Percentiles rank a stretch among this genome's conserved stretches.
phyloP scores from a whole-genome alignment of 2,113 vertebrate genomes.

The Setophaga petechia region DNA sequence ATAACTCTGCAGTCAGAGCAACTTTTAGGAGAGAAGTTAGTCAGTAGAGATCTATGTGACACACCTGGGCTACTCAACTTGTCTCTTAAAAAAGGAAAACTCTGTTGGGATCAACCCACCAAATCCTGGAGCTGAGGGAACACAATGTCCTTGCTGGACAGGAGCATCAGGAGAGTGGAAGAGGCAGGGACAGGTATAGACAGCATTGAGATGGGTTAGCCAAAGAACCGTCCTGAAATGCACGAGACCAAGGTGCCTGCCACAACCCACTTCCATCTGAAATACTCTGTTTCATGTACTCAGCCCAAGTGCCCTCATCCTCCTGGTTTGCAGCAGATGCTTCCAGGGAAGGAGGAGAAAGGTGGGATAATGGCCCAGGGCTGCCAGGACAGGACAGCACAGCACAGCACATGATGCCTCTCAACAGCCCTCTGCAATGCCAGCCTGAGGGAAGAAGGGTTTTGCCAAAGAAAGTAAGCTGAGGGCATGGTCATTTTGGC shows the following conservation, averaged over 20 bases:
- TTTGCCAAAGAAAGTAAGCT: background rate
- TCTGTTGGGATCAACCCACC: accelerated
- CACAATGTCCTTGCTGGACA: background rate
- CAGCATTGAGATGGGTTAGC: accelerated
- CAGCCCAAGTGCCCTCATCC: background rate
- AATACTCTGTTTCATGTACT: background rate
- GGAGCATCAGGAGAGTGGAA: background rate
- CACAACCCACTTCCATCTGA: background rate
- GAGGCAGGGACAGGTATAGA: background rate
- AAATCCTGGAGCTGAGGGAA: background rate
- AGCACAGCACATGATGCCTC: background rate
- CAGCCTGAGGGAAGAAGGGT: background rate
- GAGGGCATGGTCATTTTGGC: background rate
- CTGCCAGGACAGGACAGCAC: background rate
- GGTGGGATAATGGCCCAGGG: background rate
- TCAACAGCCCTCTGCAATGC: background rate
- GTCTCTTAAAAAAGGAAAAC: background rate
- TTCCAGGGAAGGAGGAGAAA: background rate
- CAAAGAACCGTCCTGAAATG: background rate
- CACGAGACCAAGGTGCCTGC: background rate
- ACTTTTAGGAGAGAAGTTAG: background rate
- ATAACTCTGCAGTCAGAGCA: background rate
- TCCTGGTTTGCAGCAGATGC: background rate
- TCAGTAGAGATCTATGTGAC: background rate
- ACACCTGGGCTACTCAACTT: background rate